These are phyloP conservation scores for Phasianus colchicus DNA, from an alignment of 2,113 vertebrate genomes.

Conservation along the genomic window DNA sequence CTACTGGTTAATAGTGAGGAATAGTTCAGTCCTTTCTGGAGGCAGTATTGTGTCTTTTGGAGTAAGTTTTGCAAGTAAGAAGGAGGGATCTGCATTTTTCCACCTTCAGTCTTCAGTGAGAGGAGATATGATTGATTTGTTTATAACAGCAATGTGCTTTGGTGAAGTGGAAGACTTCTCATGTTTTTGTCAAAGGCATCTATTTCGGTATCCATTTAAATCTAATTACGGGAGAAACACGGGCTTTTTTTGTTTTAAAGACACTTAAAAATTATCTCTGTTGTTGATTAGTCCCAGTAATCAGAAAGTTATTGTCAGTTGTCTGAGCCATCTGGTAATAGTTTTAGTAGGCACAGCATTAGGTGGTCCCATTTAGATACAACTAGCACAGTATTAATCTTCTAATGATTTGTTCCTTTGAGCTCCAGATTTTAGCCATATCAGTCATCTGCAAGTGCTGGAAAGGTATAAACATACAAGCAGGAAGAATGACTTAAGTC, in stretches of 20 bases:
- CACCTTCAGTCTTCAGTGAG: neutral
- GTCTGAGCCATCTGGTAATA: neutral
- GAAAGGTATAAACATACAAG: neutral
- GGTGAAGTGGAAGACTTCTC: neutral
- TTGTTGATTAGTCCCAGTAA: neutral
- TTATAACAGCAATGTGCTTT: neutral
- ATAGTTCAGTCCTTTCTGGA: neutral
- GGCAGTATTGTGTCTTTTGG: neutral
- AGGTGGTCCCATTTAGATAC: neutral
- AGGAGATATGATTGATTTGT: slow-evolving; percentile 22
- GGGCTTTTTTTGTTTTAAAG: neutral
- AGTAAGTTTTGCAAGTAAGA: neutral
- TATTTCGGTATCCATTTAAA: neutral
- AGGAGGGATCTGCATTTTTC: neutral
- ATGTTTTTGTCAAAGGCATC: neutral
- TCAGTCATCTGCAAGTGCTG: neutral
- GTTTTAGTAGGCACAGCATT: neutral
- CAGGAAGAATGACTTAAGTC: neutral
- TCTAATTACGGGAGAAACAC: neutral
- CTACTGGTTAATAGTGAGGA: neutral
- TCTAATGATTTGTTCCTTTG: neutral
- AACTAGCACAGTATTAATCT: neutral
- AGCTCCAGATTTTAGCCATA: neutral
- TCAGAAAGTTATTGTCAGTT: neutral
- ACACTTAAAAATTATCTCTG: neutral